Evolutionary conservation across 2,888 invertebrate genomes (phyloP).

Genomic region (Cataglyphis livida): DNA sequence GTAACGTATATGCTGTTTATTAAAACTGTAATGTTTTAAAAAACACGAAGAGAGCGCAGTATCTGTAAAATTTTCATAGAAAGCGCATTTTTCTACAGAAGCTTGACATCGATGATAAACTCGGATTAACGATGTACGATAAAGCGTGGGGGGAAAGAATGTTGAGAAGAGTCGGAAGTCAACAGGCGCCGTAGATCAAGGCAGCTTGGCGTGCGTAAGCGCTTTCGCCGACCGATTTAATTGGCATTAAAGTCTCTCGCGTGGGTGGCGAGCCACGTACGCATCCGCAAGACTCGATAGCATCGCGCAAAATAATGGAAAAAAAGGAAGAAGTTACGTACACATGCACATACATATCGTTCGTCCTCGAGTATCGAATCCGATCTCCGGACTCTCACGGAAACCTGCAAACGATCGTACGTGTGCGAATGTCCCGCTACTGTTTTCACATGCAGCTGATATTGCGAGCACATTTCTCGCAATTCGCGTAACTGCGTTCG

Average conservation of each 20-base stretch:
- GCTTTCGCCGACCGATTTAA: slow-evolving; percentile 70
- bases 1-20: background rate
- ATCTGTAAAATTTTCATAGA: background rate
- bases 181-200: slow-evolving; percentile 60
- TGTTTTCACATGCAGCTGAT: slow-evolving; percentile 26
- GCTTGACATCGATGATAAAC: background rate
- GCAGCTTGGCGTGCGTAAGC: slow-evolving; percentile 55
- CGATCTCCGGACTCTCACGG: slow-evolving; percentile 57
- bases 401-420: slow-evolving; percentile 43
- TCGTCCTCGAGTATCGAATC: slow-evolving; percentile 67
- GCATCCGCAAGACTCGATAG: slow-evolving; percentile 52
- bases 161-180: slow-evolving; percentile 46
- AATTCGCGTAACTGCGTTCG: slow-evolving; percentile 3
- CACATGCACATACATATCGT: slow-evolving; percentile 8
- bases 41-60: background rate
- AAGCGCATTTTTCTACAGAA: background rate
- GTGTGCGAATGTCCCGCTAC: slow-evolving; percentile 6
- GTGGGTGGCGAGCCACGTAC: slow-evolving; percentile 61
- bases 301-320: slow-evolving; percentile 31
- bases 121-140: background rate
- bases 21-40: background rate
- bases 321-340: slow-evolving; percentile 43
- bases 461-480: background rate
- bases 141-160: background rate
- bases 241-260: slow-evolving; percentile 55